Conservation (phyloP, 2,797 vertebrate genomes). For the Enteromius trimaculatus region DNA sequence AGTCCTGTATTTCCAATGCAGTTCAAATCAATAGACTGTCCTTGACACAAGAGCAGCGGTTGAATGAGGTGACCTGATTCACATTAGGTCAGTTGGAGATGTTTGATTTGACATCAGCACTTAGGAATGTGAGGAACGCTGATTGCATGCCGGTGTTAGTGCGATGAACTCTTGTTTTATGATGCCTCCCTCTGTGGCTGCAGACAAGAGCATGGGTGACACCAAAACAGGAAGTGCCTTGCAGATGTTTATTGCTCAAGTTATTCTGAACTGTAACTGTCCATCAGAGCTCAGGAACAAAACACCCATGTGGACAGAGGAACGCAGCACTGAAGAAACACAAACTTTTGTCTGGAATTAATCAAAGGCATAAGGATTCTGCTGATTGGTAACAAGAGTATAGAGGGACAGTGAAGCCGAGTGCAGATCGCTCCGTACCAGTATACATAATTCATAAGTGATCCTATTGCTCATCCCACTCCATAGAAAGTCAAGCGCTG, state of each 20-base stretch:
- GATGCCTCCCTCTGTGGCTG: constrained; percentile 72
- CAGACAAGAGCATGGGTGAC: constrained; percentile 74
- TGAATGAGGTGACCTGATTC: constrained; percentile 17
- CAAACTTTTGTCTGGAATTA: background rate
- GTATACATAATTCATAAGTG: constrained; percentile 45
- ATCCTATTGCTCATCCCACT: constrained; percentile 34
- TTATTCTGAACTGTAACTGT: constrained; percentile 59
- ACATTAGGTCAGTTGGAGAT: constrained; percentile 36
- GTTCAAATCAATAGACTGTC: constrained; percentile 11
- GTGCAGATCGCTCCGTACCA: constrained; percentile 25
- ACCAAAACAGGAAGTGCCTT: constrained; percentile 81
- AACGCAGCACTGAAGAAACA: background rate
- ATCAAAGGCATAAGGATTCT: constrained; percentile 4
- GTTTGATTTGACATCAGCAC: constrained; percentile 68
- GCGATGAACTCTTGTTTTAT: constrained; percentile 80
- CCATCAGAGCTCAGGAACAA: constrained; percentile 67
- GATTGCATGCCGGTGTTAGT: constrained; percentile 72
- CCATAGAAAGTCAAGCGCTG: constrained; percentile 66
- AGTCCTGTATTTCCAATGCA: background rate
- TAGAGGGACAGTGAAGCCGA: constrained; percentile 55
- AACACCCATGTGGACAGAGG: background rate
- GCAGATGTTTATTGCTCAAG: constrained; percentile 75
- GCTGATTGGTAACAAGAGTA: constrained; percentile 9
- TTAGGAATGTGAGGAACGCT: constrained; percentile 76
- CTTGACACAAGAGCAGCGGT: background rate